Percentiles rank a stretch among this genome's conserved stretches.
phyloP scores from a whole-genome alignment of 2,888 invertebrate genomes.

The Leptopilina myrica region DNA sequence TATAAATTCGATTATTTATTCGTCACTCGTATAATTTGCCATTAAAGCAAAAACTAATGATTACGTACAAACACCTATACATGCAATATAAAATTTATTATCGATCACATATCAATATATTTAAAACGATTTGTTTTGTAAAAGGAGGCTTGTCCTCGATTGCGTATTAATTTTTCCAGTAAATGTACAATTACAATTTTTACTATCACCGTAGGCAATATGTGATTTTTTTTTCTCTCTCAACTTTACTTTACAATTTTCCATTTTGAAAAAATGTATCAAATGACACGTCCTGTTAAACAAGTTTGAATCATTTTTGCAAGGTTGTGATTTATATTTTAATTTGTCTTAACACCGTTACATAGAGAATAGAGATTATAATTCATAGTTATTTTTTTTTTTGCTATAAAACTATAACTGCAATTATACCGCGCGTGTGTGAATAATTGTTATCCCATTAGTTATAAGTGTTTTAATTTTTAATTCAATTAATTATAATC shows the following conservation, averaged over 20 bases:
- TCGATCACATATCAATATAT: no score
- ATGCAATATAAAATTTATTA: neutral
- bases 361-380: neutral
- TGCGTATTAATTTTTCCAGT: constrained; percentile 9
- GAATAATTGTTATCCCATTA: no score
- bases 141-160: constrained; percentile 30
- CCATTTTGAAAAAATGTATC: constrained; percentile 11
- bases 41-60: neutral
- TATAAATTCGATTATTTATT: neutral
- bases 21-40: neutral
- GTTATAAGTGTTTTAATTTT: no score
- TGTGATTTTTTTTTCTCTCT: neutral
- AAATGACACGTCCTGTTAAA: neutral
- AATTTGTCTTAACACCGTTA: constrained; percentile 16
- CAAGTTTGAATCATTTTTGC: constrained; percentile 3
- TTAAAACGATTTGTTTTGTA: neutral
- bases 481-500: no score
- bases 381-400: neutral
- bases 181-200: neutral
- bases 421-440: no score
- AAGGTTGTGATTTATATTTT: constrained; percentile 11
- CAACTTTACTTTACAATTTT: neutral
- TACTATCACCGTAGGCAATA: neutral
- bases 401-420: no score
- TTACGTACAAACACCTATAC: neutral